Conservation (phyloP, 1,140 invertebrate species). For the Leptopilina clavipes region DNA sequence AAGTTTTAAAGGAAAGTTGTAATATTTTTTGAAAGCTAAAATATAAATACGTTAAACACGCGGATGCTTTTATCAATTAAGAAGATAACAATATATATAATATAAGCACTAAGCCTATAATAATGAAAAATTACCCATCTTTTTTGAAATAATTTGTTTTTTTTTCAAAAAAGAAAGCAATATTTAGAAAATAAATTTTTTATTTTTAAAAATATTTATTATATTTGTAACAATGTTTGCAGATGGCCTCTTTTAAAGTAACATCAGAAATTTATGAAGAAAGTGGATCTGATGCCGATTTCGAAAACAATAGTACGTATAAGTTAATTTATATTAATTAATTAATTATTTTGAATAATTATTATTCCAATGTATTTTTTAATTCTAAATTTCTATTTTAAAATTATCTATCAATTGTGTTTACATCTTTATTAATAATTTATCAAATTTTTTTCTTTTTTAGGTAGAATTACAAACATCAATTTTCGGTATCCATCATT, state of each 20-base stretch:
- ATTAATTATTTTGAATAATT: no score
- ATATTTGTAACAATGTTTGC: conserved; percentile 19
- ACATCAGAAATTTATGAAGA: conserved; percentile 79
- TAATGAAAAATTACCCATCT: no score
- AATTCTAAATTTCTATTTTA: conserved; percentile 29
- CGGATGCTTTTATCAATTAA: no score
- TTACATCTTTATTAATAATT: conserved; percentile 31
- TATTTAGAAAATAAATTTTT: no score
- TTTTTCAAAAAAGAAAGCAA: no score
- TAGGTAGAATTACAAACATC: conserved; percentile 77
- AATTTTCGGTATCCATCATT: conserved; percentile 74
- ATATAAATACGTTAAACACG: no score
- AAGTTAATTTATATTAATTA: background rate
- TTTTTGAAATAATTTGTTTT: no score
- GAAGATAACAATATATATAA: no score
- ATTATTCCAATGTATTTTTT: no score
- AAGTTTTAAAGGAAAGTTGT: background rate
- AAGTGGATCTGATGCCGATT: conserved; percentile 63
- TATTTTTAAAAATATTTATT: conserved; percentile 17
- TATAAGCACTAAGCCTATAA: no score
- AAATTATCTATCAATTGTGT: no score
- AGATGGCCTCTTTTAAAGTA: conserved; percentile 68
- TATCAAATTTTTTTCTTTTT: conserved; percentile 54
- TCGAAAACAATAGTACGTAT: conserved; percentile 63
- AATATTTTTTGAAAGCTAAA: background rate